These are phyloP conservation scores for Rhingia rostrata DNA, from an alignment of 2,888 invertebrate species.

Conservation along the genomic window DNA sequence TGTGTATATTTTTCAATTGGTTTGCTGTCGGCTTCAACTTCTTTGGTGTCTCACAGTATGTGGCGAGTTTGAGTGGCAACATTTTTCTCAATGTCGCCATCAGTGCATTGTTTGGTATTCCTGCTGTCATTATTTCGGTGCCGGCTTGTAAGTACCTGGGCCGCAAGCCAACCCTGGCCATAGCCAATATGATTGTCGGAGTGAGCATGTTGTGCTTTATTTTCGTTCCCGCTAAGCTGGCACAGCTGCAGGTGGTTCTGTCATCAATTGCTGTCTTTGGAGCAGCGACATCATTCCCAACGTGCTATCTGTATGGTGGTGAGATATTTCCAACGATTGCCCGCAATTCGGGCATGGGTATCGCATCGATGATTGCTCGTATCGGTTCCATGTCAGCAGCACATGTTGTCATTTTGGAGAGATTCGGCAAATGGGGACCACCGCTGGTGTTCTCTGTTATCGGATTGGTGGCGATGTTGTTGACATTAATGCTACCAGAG, in stretches of 20 bases:
- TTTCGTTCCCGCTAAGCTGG: constrained; percentile 83
- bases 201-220: constrained; percentile 87
- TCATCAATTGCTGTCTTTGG: constrained; percentile 89
- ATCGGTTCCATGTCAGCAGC: constrained; percentile 93
- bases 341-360: constrained; percentile 91
- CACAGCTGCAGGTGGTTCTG: not conserved
- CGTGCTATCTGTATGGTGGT: constrained; percentile 91
- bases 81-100: constrained; percentile 92
- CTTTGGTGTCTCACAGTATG: constrained; percentile 93
- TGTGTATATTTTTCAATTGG: constrained; percentile 83
- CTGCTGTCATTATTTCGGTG: constrained; percentile 84
- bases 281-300: constrained; percentile 90
- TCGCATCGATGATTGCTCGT: constrained; percentile 91
- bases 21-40: constrained; percentile 89
- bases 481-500: constrained; percentile 87
- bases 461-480: constrained; percentile 87
- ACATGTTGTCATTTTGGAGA: constrained; percentile 87
- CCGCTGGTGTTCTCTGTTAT: constrained; percentile 88
- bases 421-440: constrained; percentile 85
- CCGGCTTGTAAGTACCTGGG: constrained; percentile 87
- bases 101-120: constrained; percentile 87
- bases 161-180: constrained; percentile 87
- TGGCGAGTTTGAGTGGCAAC: constrained; percentile 89
- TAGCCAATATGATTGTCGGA: constrained; percentile 86
- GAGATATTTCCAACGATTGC: constrained; percentile 94